These are phyloP conservation scores for Tryphoninae sp. DNA, from an alignment of 2,888 invertebrate species.

Conservation along the genomic window DNA sequence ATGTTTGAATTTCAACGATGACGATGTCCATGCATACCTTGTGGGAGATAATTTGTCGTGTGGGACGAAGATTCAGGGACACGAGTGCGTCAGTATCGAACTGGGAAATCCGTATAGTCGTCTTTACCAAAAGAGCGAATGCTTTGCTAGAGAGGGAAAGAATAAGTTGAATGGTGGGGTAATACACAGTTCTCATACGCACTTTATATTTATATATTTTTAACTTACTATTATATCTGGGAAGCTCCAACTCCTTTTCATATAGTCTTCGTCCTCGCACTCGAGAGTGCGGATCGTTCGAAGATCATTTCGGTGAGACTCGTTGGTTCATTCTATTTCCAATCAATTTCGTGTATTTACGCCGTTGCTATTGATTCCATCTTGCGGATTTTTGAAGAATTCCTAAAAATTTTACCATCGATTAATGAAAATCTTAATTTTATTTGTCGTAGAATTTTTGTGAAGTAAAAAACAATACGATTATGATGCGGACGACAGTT, in stretches of 20 bases:
- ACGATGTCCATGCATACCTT: constrained; percentile 26
- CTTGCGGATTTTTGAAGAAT: too few relatives aligned
- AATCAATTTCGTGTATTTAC: constrained; percentile 18
- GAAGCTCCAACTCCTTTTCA: constrained; percentile 33
- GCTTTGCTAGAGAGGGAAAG: background rate
- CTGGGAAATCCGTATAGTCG: constrained; percentile 44
- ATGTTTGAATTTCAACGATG: constrained; percentile 26
- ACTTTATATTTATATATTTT: constrained; percentile 26
- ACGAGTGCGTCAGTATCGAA: constrained; percentile 27
- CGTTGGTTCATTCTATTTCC: constrained; percentile 11
- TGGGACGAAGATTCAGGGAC: constrained; percentile 47
- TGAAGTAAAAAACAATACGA: constrained; percentile 38
- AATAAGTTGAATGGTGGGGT: constrained; percentile 32
- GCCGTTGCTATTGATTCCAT: too few relatives aligned
- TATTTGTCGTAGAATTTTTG: constrained; percentile 29
- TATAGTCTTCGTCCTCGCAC: constrained; percentile 53
- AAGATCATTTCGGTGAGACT: constrained; percentile 52
- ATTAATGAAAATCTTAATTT: background rate
- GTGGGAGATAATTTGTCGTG: constrained; percentile 16
- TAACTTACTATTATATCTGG: constrained; percentile 51
- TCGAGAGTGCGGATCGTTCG: constrained; percentile 60
- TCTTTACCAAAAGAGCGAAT: background rate
- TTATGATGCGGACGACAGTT: constrained; percentile 71
- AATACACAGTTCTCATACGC: constrained; percentile 27
- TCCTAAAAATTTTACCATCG: background rate